A percentile compares a stretch with the other conserved stretches of the same genome.
Evolutionary conservation across 2,888 invertebrate genomes (phyloP).

Genomic region (Tridacna crocea): DNA sequence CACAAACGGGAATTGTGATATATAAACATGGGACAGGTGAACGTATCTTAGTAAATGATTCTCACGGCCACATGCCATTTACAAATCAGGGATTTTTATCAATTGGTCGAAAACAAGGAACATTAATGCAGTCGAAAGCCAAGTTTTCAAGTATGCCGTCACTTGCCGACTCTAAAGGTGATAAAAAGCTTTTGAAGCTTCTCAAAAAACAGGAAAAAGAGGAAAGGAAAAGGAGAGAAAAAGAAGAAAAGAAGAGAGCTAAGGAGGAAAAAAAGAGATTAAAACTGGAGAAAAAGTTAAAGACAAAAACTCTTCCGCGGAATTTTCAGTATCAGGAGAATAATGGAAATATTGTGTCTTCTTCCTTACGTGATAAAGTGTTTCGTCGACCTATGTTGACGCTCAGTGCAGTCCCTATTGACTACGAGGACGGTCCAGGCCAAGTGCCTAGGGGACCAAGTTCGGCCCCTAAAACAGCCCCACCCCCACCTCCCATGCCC

Average conservation of each 20-base stretch:
- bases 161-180: slow-evolving; percentile 67
- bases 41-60: slow-evolving; percentile 65
- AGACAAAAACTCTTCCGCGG: slow-evolving; percentile 69
- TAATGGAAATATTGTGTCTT: slow-evolving; percentile 53
- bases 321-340: slow-evolving; percentile 71
- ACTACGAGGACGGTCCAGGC: slow-evolving; percentile 70
- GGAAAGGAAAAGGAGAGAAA: slow-evolving; percentile 72
- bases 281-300: slow-evolving; percentile 72
- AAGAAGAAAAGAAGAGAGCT: slow-evolving; percentile 71
- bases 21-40: slow-evolving; percentile 58
- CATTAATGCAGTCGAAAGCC: slow-evolving; percentile 67
- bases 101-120: slow-evolving; percentile 59
- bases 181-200: slow-evolving; percentile 71
- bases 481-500: slow-evolving; percentile 65
- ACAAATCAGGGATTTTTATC: slow-evolving; percentile 49
- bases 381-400: slow-evolving; percentile 69
- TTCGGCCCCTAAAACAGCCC: slow-evolving; percentile 60
- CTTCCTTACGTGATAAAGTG: slow-evolving; percentile 55
- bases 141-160: slow-evolving; percentile 78
- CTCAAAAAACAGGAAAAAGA: slow-evolving; percentile 75
- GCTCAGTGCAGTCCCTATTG: slow-evolving; percentile 73
- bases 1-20: slow-evolving; percentile 58
- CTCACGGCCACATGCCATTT: slow-evolving; percentile 28
- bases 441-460: slow-evolving; percentile 33
- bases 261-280: slow-evolving; percentile 75